These are phyloP conservation scores for Falco columbarius DNA, from an alignment of 2,797 vertebrate genomes.

Conservation along the genomic window DNA sequence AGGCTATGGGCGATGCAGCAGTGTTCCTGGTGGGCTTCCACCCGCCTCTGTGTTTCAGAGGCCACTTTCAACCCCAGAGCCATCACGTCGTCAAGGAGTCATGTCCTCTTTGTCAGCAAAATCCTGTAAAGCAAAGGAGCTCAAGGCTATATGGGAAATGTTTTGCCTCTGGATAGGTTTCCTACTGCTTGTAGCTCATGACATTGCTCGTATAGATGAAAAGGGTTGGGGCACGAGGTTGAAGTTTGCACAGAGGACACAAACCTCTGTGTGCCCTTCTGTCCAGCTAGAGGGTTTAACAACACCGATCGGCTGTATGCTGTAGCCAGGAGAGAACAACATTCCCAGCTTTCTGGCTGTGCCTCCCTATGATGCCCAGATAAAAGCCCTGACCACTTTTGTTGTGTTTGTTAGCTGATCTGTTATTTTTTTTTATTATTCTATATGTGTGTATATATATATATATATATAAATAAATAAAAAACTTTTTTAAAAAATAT, in stretches of 20 bases:
- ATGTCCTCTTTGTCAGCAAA: background rate
- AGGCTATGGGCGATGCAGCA: background rate
- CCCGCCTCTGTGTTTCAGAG: background rate
- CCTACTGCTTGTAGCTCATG: background rate
- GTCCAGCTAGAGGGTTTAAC: background rate
- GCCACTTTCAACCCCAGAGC: background rate
- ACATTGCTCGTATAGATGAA: background rate
- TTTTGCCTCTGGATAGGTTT: background rate
- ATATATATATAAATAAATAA: too few species aligned
- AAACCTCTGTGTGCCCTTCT: background rate
- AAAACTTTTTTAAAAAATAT: background rate
- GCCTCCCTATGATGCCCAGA: background rate
- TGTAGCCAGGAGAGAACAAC: background rate
- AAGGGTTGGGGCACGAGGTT: rapidly evolving
- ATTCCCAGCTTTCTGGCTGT: background rate
- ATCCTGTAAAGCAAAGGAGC: background rate
- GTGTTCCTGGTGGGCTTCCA: background rate
- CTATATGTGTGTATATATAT: too few species aligned
- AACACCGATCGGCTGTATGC: background rate
- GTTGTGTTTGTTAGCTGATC: background rate
- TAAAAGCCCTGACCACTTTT: background rate
- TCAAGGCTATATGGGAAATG: background rate
- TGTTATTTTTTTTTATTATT: background rate
- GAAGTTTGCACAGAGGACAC: background rate
- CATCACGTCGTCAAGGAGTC: rapidly evolving